Conservation (phyloP, 2,888 invertebrate genomes). For the Oligia latruncula region DNA sequence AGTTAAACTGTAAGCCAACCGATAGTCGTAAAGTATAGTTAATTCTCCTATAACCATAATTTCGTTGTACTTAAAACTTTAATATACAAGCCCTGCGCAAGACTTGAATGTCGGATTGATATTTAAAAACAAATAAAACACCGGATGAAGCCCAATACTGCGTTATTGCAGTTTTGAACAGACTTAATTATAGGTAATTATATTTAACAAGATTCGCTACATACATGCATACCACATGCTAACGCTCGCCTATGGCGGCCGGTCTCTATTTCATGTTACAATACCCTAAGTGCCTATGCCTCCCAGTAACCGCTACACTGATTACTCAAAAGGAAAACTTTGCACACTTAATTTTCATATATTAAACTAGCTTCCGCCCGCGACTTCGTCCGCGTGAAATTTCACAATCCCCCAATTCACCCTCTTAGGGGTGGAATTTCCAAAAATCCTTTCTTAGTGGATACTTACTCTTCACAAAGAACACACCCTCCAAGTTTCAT, state of each 20-base stretch:
- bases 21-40: slow-evolving; percentile 14
- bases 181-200: neutral
- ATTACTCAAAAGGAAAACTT: no score
- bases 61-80: slow-evolving; percentile 5
- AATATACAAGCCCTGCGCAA: neutral
- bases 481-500: no score
- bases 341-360: neutral
- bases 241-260: neutral
- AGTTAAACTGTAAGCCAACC: neutral
- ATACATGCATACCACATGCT: neutral
- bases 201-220: neutral
- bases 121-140: slow-evolving; percentile 27
- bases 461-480: no score
- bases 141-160: neutral
- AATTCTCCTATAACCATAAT: neutral
- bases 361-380: no score
- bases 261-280: neutral
- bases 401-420: no score
- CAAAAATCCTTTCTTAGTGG: no score
- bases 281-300: neutral
- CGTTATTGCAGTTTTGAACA: neutral
- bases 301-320: neutral
- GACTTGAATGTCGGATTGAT: slow-evolving; percentile 4
- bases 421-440: no score
- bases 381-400: no score